Conservation (phyloP, 2,888 invertebrate species). For the Anagyrus pseudococci region DNA sequence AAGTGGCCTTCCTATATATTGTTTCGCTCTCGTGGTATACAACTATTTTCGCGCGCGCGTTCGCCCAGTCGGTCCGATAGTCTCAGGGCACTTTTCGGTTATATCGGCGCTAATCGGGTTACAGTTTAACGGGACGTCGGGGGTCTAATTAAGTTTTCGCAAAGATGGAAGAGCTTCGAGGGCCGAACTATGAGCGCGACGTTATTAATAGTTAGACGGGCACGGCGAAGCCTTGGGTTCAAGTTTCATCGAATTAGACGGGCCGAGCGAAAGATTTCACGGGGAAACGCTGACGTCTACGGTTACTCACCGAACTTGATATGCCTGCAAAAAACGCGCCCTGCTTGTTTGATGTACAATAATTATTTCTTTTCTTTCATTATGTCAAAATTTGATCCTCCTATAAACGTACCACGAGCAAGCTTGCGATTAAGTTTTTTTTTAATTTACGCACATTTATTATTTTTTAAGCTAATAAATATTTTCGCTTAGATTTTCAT, state of each 20-base stretch:
- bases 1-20: too few species aligned
- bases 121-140: slow-evolving; percentile 41
- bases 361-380: neutral
- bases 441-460: too few species aligned
- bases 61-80: neutral
- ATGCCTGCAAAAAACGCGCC: neutral
- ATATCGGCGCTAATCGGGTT: slow-evolving; percentile 38
- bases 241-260: slow-evolving; percentile 31
- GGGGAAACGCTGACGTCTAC: neutral
- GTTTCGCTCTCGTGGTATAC: too few species aligned
- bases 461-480: too few species aligned
- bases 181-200: neutral
- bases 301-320: neutral
- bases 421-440: too few species aligned
- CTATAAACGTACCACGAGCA: too few species aligned
- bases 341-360: neutral
- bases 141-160: slow-evolving; percentile 43
- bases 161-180: slow-evolving; percentile 37
- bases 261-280: neutral
- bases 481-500: too few species aligned
- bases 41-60: neutral
- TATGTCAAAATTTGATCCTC: too few species aligned
- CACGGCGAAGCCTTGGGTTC: slow-evolving; percentile 19
- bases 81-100: neutral
- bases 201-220: slow-evolving; percentile 35